Evolutionary conservation across 2,113 vertebrate species (phyloP), one percentile per base, ranked within the genome.

Genomic region (Pelusios castaneus): DNA sequence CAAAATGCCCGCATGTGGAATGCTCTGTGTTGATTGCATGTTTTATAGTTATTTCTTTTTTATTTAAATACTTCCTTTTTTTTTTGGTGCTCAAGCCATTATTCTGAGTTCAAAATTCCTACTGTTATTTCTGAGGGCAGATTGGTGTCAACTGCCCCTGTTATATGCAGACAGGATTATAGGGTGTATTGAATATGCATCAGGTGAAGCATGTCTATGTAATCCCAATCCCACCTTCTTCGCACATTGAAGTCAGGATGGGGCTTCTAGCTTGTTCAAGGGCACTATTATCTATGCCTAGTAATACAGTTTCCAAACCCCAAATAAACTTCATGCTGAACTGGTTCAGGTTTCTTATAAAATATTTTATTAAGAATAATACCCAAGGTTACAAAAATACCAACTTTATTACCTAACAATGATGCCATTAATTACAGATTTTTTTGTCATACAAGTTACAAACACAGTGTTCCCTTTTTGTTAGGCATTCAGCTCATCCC

Each of bases 301-400:
- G 73, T 73, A 5, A 24, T 82, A 13, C 54, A 9, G 29, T 2
- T 31, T 84, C 9, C 2, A 84, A 87, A 85, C 21, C 3, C 16
- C 82, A 83, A 96, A 89, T 70, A 94, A 85, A 97, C 95, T 17
- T 84, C 70, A 83, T 88, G 51, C 87, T 96, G 93, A 95, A 81
- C 91, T 79, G n/a, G 10, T 49, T 88, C 24, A 6, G 34, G 4
- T 91, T 97, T 95, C 97, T 96, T 96, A 97, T 97, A 98, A 98
- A 98, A 98, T 98, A 97, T 89, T 98, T 98, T 98, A 98, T 98
- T 98, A 96, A 96, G 95, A 97, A 96, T 95, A 98, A 95, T 97
- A 97, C 97, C 95, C 97, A 97, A 95, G 95, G 95, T 97, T 98
- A 98, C 97, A 98, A 98, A 98, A 98, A 98, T 98, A 98, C 97